phyloP scores from a whole-genome alignment of 2,888 invertebrate genomes.

The Polydrusus tereticollis region DNA sequence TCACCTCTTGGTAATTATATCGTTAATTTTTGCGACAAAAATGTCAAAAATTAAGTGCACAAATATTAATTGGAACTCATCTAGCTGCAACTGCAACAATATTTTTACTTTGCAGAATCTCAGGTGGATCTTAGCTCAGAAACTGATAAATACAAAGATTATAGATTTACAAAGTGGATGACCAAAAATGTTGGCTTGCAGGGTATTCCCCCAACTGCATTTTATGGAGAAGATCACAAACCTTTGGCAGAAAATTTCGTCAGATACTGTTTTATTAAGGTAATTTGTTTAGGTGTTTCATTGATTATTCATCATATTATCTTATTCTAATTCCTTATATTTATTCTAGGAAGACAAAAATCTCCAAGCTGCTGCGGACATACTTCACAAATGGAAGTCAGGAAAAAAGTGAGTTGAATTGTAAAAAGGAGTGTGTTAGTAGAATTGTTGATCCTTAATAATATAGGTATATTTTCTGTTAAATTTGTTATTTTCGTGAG shows the following conservation, averaged over 20 bases:
- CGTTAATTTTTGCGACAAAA: background rate
- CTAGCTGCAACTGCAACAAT: too few species aligned
- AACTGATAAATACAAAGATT: constrained; percentile 83
- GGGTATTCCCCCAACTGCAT: constrained; percentile 94
- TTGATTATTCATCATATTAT: background rate
- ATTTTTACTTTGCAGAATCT: constrained; percentile 66
- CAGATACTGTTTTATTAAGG: constrained; percentile 96
- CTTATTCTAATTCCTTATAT: constrained; percentile 4
- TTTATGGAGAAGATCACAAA: constrained; percentile 88
- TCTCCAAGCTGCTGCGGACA: constrained; percentile 74
- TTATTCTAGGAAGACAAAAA: constrained; percentile 80
- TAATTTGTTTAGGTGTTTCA: constrained; percentile 58
- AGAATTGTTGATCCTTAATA: background rate
- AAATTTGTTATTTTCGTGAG: background rate
- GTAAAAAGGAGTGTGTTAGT: background rate
- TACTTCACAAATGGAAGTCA: constrained; percentile 73
- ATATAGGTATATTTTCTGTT: background rate
- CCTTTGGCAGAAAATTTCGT: constrained; percentile 86
- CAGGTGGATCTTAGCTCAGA: constrained; percentile 80
- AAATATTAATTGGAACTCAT: too few species aligned
- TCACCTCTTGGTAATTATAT: constrained; percentile 74
- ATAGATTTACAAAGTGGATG: constrained; percentile 96
- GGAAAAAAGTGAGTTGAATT: constrained; percentile 12
- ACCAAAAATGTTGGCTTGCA: constrained; percentile 92
- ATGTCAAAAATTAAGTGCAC: too few species aligned